Base-by-base conservation (phyloP, 2,888 invertebrate species). In the Copidosoma aretas region DNA sequence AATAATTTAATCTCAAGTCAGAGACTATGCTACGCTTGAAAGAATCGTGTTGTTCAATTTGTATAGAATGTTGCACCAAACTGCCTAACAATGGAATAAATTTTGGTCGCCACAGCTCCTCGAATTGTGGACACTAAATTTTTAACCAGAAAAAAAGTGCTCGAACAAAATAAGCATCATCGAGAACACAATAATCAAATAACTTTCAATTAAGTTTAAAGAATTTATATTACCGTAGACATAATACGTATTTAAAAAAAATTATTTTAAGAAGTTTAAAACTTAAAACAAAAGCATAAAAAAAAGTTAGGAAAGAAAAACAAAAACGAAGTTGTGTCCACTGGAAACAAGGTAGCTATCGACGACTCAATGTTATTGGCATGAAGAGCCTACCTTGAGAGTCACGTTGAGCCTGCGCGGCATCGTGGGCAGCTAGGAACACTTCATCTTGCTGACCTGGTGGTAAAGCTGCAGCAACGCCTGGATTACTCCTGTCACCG, bases 381-480 rank as follows among this genome's bases (percentile, higher is more conserved):
- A 82, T 83, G 81, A 82, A 82, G 86, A 86, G 86, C 93, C 92
- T 93, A 94, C 94, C 94, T 94, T 94, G 93, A 85, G 93, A 91
- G 87, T 94, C 94, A 86, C 93, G 90, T 86, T 93, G 93, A 86
- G 90, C 90, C 86, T 88, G 87, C 73, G 87, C 88, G 80, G 88
- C 87, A 84, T 92, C 93, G 87, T 91, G 93, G 84, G 93, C 91
- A 84, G 91, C 91, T 88, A 93, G 89, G 83, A 90, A 90, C 81
- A 93, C 90, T 88, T 94, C 93, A 82, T 94, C 94, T 86, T 81
- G 82, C 54, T 84, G 77, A 75, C 85, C 83, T 4, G 82, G 80
- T 64, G 79, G 80, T 68, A 83, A 82, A 53, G 79, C 79, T 65
- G 79, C 82, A 60, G 80, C 77, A 56, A 81, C 82, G 43, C 82